These are phyloP conservation scores for Axinella damicornis DNA, from an alignment of 37 sponge, comb jelly and placozoan genomes.

Conservation along the genomic window DNA sequence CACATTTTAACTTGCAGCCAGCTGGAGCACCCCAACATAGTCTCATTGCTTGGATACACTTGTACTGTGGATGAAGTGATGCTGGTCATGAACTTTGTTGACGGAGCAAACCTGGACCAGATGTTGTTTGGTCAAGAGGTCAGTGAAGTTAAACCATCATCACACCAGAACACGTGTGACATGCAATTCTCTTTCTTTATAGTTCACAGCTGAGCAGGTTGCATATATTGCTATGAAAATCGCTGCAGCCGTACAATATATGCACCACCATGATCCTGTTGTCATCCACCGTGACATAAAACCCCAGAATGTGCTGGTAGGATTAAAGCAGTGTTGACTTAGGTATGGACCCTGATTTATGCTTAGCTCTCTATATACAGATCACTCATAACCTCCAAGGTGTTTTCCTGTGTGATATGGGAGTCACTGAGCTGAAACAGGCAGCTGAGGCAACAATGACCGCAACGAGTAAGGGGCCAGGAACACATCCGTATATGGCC, in stretches of 20 bases:
- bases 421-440: constrained; percentile 28
- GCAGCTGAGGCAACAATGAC: constrained; percentile 18
- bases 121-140: constrained; percentile 27
- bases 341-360: no score
- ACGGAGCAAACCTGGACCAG: constrained; percentile 36
- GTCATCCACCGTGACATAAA: constrained; percentile 63
- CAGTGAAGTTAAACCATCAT: constrained; percentile 3
- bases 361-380: constrained; percentile 15
- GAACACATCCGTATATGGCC: constrained; percentile 47
- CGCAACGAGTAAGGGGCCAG: constrained; percentile 6
- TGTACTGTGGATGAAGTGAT: constrained; percentile 12
- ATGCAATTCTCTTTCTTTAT: neutral
- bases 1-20: no score
- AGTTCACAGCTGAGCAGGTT: constrained; percentile 1
- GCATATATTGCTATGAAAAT: constrained; percentile 15
- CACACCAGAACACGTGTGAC: neutral
- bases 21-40: no score
- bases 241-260: constrained; percentile 36
- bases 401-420: constrained; percentile 53
- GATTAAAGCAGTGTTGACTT: no score
- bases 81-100: constrained; percentile 38
- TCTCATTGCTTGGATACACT: constrained; percentile 13
- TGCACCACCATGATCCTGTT: constrained; percentile 50
- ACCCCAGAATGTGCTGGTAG: constrained; percentile 55
- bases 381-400: constrained; percentile 12